Evolutionary conservation across 2,888 invertebrate genomes (phyloP).

Genomic region (Sipha maydis): DNA sequence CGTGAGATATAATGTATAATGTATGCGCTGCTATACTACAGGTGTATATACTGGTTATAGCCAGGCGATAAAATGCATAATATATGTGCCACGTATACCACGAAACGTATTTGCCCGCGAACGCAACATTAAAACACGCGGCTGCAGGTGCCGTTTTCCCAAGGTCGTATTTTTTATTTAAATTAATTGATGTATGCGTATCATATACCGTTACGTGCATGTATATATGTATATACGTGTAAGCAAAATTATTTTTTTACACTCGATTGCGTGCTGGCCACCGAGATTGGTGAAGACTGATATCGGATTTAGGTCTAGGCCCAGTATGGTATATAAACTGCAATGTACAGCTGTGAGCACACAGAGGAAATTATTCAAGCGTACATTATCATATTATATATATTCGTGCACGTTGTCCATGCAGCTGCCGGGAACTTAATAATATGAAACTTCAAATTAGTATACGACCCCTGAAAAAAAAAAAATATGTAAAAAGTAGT

Average conservation of each 20-base stretch:
- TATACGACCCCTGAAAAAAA: not conserved
- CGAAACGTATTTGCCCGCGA: too few species aligned
- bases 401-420: not conserved
- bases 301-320: not conserved
- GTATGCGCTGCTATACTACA: not conserved
- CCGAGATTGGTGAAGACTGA: not conserved
- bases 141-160: constrained; percentile 6
- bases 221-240: not conserved
- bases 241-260: too few species aligned
- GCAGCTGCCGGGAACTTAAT: not conserved
- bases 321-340: not conserved
- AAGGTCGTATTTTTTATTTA: not conserved
- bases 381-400: not conserved
- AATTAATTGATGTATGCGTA: not conserved
- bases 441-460: not conserved
- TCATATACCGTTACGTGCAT: not conserved
- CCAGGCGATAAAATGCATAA: not conserved
- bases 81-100: not conserved
- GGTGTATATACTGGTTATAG: not conserved
- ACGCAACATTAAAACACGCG: not conserved
- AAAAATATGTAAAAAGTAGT: too few species aligned
- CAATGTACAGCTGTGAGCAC: not conserved
- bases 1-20: not conserved
- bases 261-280: not conserved
- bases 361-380: not conserved